Conservation (phyloP, 2,113 vertebrate genomes). For the Sakesphorus luctuosus region DNA sequence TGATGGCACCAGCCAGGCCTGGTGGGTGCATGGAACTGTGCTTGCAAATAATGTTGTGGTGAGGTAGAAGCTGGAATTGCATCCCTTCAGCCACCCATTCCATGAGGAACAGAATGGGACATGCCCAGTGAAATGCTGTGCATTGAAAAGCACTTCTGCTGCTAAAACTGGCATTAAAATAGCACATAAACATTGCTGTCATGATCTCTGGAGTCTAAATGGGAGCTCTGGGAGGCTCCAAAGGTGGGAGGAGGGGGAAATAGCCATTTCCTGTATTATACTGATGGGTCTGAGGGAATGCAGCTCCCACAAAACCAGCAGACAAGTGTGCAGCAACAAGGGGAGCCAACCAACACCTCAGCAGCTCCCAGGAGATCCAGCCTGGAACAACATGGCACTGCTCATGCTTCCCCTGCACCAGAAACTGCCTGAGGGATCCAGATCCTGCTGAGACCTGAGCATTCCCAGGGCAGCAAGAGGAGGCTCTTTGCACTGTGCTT, state of each 20-base stretch:
- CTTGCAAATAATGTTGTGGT: slow-evolving; percentile 49
- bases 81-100: slow-evolving; percentile 66
- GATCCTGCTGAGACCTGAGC: background rate
- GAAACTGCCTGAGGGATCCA: background rate
- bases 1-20: slow-evolving; percentile 32
- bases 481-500: background rate
- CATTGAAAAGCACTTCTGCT: slow-evolving; percentile 64
- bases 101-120: slow-evolving; percentile 48
- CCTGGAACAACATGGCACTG: background rate
- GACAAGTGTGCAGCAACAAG: background rate
- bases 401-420: background rate
- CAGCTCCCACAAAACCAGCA: background rate
- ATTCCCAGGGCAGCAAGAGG: background rate
- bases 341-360: background rate
- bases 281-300: background rate
- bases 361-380: background rate
- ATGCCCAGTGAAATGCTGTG: slow-evolving; percentile 28
- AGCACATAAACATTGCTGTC: slow-evolving; percentile 63
- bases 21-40: background rate
- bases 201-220: slow-evolving; percentile 59
- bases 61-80: slow-evolving; percentile 70
- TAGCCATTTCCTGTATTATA: background rate
- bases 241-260: background rate
- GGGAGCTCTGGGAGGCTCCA: slow-evolving; percentile 17
- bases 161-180: slow-evolving; percentile 64